A percentile compares a stretch with the other conserved stretches of the same genome.
Conservation (phyloP, 2,113 vertebrate genomes). For the Osmerus mordax region DNA sequence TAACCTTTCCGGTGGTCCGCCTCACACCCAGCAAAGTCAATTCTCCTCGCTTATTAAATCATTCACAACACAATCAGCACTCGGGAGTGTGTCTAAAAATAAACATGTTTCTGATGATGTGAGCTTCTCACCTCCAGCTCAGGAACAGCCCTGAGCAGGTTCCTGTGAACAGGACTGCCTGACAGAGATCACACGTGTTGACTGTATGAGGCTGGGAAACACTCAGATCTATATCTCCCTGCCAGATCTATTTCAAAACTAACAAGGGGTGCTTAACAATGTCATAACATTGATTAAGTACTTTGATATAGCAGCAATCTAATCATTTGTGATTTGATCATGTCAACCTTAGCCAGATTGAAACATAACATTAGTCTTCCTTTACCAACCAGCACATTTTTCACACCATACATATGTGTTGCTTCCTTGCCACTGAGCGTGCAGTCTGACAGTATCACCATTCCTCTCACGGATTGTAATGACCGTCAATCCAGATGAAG, state of each 20-base stretch:
- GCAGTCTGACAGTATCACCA: slow-evolving; percentile 15
- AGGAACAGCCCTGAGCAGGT: neutral
- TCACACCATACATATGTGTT: no score
- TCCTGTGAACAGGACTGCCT: neutral
- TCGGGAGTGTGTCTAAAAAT: slow-evolving; percentile 20
- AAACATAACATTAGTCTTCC: no score
- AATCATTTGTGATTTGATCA: no score
- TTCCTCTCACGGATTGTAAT: slow-evolving; percentile 33
- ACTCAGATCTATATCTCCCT: no score
- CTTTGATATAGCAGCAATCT: no score
- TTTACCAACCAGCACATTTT: no score
- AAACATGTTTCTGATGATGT: neutral
- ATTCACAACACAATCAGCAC: slow-evolving; percentile 21
- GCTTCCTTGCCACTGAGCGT: neutral
- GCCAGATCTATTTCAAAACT: no score
- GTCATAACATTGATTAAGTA: no score
- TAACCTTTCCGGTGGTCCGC: slow-evolving; percentile 12
- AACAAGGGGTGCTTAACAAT: no score
- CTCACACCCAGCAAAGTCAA: slow-evolving; percentile 13
- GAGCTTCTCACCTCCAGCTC: neutral
- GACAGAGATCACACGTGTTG: neutral
- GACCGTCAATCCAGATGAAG: slow-evolving; percentile 25
- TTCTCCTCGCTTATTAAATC: slow-evolving; percentile 26
- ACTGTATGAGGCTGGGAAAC: neutral
- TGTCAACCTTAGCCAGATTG: no score